These are phyloP conservation scores for Spheniscus humboldti DNA, from an alignment of 2,797 vertebrate genomes.

Conservation along the genomic window DNA sequence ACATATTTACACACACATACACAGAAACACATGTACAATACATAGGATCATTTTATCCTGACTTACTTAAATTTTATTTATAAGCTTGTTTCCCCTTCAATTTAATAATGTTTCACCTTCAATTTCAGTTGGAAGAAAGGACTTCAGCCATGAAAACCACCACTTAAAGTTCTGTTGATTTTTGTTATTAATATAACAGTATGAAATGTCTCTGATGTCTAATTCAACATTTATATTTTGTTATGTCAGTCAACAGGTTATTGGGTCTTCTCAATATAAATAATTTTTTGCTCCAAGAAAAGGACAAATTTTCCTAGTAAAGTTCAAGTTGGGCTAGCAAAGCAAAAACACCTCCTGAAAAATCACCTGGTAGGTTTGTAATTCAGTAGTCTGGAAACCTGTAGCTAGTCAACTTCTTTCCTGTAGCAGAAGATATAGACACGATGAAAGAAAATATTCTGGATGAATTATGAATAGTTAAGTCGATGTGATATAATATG, in stretches of 20 bases:
- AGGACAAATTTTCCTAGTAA: not conserved
- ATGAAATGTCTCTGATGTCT: not conserved
- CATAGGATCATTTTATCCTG: not conserved
- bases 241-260: not conserved
- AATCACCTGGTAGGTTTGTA: not conserved
- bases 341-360: not conserved
- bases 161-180: conserved; percentile 5
- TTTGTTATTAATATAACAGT: not conserved
- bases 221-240: not conserved
- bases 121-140: not conserved
- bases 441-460: not conserved
- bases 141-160: not conserved
- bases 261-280: not conserved
- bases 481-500: not conserved
- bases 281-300: not conserved
- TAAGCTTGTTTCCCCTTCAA: not conserved
- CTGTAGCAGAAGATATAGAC: not conserved
- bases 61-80: conserved; percentile 10
- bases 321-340: not conserved
- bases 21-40: not conserved
- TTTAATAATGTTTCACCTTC: not conserved
- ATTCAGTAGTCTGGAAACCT: not conserved
- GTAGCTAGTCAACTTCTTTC: not conserved
- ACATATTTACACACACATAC: not conserved
- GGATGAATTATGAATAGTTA: not conserved